Evolutionary conservation across 2,888 invertebrate genomes (phyloP).

Genomic region (Cecidostiba fungosa): DNA sequence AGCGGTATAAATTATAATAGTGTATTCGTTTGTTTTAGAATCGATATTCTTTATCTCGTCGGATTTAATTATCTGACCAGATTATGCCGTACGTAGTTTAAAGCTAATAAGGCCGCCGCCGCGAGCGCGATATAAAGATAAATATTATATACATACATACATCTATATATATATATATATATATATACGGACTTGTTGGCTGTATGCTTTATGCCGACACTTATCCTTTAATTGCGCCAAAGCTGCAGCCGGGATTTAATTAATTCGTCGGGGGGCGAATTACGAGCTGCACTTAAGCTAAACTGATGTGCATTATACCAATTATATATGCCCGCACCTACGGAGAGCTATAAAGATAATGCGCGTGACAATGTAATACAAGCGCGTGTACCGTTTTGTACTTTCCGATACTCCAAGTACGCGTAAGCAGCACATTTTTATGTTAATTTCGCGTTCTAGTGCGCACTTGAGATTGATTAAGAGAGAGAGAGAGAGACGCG

Average conservation of each 20-base stretch:
- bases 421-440: too few species aligned
- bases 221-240: conserved; percentile 28
- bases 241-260: conserved; percentile 26
- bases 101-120: background rate
- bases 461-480: too few species aligned
- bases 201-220: background rate
- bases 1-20: background rate
- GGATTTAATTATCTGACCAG: background rate
- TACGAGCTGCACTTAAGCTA: conserved; percentile 16
- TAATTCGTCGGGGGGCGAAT: conserved; percentile 36
- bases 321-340: background rate
- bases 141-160: too few species aligned
- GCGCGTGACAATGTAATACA: background rate
- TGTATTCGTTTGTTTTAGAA: conserved; percentile 4
- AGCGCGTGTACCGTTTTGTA: background rate
- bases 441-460: too few species aligned
- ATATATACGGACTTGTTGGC: conserved; percentile 10
- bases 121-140: background rate
- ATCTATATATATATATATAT: background rate
- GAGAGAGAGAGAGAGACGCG: too few species aligned
- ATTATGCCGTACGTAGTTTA: background rate
- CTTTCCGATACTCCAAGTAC: background rate
- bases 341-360: conserved; percentile 38
- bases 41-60: conserved; percentile 35
- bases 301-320: background rate